These are phyloP conservation scores for Chrysogorgia sp. DNA, from an alignment of 92 coral and sea anemone genomes.

Conservation along the genomic window DNA sequence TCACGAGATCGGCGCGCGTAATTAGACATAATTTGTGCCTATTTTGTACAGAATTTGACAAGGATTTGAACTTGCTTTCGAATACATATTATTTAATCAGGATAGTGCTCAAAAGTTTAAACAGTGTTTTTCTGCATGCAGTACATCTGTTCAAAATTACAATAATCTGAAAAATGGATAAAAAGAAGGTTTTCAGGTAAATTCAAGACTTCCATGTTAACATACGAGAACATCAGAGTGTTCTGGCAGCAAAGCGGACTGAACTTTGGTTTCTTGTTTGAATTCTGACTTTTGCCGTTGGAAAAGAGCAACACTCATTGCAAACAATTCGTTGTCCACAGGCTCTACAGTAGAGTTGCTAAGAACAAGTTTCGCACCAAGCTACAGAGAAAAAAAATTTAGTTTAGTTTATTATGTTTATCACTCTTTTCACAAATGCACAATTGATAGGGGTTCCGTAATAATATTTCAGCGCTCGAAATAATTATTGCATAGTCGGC, in stretches of 20 bases:
- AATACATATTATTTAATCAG: too few species aligned
- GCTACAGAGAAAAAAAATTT: constrained; percentile 33
- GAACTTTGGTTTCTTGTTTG: constrained; percentile 8
- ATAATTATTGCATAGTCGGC: not conserved
- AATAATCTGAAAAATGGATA: too few species aligned
- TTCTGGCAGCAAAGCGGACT: constrained; percentile 16
- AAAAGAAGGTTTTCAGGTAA: too few species aligned
- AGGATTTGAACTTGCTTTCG: too few species aligned
- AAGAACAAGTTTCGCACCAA: constrained; percentile 65
- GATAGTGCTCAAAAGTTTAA: too few species aligned
- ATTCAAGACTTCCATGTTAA: too few species aligned
- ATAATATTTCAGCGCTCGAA: too few species aligned
- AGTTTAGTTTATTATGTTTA: not conserved
- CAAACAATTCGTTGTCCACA: constrained; percentile 91
- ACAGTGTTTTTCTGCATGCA: too few species aligned
- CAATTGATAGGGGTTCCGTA: not conserved
- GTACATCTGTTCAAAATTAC: too few species aligned
- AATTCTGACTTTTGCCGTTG: constrained; percentile 63
- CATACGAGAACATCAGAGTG: constrained; percentile 18
- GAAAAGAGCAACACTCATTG: constrained; percentile 93
- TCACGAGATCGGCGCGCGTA: too few species aligned
- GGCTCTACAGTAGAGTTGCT: constrained; percentile 68
- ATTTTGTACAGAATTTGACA: too few species aligned
- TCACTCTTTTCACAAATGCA: not conserved
- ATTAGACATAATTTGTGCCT: too few species aligned